Percentiles rank a stretch among this genome's conserved stretches.
These are phyloP conservation scores for Neotoma lepida DNA, from an alignment of 2,113 vertebrate species.

Conservation along the genomic window DNA sequence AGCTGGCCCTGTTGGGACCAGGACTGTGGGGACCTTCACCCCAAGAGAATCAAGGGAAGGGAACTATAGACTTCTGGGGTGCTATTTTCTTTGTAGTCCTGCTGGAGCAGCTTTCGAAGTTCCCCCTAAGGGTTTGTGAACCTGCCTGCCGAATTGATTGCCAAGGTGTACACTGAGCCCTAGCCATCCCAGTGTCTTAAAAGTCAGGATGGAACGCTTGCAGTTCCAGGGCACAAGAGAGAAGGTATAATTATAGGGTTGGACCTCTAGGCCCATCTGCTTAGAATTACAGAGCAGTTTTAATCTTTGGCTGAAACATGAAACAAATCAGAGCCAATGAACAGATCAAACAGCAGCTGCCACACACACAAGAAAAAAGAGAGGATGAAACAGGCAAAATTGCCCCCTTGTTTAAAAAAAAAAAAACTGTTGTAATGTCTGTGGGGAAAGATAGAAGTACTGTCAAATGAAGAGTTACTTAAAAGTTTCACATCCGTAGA, in stretches of 20 bases:
- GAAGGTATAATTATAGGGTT: constrained; percentile 90
- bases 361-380: constrained; percentile 73
- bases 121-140: constrained; percentile 21
- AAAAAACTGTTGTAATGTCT: constrained; percentile 57
- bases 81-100: constrained; percentile 15
- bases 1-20: background rate
- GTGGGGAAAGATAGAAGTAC: background rate
- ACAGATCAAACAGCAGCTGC: constrained; percentile 89
- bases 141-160: constrained; percentile 55
- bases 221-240: constrained; percentile 85
- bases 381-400: constrained; percentile 81
- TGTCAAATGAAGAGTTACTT: constrained; percentile 33
- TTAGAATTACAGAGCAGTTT: constrained; percentile 91
- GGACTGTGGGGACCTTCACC: background rate
- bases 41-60: background rate
- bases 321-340: constrained; percentile 87
- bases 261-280: constrained; percentile 87
- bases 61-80: background rate
- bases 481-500: background rate
- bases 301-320: constrained; percentile 88
- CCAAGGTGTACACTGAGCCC: constrained; percentile 84
- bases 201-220: constrained; percentile 83
- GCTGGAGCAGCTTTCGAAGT: constrained; percentile 26
- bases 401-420: constrained; percentile 51
- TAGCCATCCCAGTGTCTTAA: constrained; percentile 79